A percentile compares a stretch with the other conserved stretches of the same genome.
phyloP scores from a whole-genome alignment of 2,113 vertebrate species.

The Charina bottae region DNA sequence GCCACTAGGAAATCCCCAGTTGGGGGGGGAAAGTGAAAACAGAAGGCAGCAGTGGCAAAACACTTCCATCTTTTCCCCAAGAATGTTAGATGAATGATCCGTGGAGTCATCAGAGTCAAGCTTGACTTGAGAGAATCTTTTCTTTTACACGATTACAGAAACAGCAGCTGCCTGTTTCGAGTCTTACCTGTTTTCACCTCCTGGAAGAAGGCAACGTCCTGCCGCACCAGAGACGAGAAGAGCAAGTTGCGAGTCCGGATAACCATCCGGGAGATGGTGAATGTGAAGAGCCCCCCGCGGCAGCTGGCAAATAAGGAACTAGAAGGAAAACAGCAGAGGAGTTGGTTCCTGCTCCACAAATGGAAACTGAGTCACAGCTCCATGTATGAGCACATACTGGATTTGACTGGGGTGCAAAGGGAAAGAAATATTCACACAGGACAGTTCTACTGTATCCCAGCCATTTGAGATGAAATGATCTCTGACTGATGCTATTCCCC shows the following conservation, averaged over 20 bases:
- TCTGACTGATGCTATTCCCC: not conserved
- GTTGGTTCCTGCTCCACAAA: not conserved
- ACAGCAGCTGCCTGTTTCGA: not conserved
- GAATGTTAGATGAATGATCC: not conserved
- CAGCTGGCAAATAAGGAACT: slow-evolving; percentile 65
- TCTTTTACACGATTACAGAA: not conserved
- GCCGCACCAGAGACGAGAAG: slow-evolving; percentile 65
- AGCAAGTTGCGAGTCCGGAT: slow-evolving; percentile 51
- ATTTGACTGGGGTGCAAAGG: not conserved
- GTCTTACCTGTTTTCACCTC: slow-evolving; percentile 63
- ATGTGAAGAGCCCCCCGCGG: slow-evolving; percentile 54
- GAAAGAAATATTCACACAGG: not conserved
- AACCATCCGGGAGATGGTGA: slow-evolving; percentile 50
- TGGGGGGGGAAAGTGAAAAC: not conserved
- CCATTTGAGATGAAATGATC: not conserved
- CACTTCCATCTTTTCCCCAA: not conserved
- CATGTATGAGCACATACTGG: not conserved
- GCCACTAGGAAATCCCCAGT: not conserved
- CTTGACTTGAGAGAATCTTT: not conserved
- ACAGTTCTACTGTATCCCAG: not conserved
- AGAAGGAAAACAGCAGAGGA: not conserved
- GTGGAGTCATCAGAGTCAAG: not conserved
- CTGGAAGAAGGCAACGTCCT: slow-evolving; percentile 73
- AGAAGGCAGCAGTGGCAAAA: not conserved
- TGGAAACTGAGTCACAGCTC: not conserved